Base-by-base conservation (phyloP, 1,140 invertebrate genomes). In the Drosophila parvula region DNA sequence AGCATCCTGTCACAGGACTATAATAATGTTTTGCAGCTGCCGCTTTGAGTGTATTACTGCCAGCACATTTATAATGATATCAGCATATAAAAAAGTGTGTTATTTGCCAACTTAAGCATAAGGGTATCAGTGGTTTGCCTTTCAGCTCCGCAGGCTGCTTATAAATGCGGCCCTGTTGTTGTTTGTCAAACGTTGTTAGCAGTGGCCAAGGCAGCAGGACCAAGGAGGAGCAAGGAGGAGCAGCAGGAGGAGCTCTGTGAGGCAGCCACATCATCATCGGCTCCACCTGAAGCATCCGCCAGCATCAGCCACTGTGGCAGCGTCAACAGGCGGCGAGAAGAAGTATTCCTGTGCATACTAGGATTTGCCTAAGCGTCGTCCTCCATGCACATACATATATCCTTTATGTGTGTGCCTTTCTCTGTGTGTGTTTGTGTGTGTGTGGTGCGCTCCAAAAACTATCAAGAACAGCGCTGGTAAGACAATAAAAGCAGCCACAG, bases 61-160 rank as follows among this genome's bases (percentile, higher is more conserved):
- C 55, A 59, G 71, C 74, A 59, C 71, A 67, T 64, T 75, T 59
- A 75, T 67, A 75, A 76, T 64, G 61, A 75, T 76, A 76, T 76
- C 59, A 58, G 59, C 74, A 65, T 30, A 76, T 58, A 75, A 76
- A 76, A 76, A 65, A 67, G 45, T 36, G 74, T 76, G 71, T 76
- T 76, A 76, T 76, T 76, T 75, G 71, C 71, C 74, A 75, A 76
- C 71, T 76, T 75, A 57, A 63, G 48, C 55, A 71, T 50, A 71
- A 59, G 53, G 65, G 36, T 70, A 71, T 71, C 69, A 71, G 44
- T 38, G 27, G 38, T 9, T n/a, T 6, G 16, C 22, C 22, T 30
- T 11, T 22, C 27, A 28, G 16, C 34, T 16, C 38, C n/a, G 27
- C 38, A 41, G 55, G 9, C 47, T 36, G 60, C 60, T 44, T 64